Evolutionary conservation across 2,113 vertebrate species (phyloP), one percentile per base, ranked within the genome.

Genomic region (Tetrao urogallus): DNA sequence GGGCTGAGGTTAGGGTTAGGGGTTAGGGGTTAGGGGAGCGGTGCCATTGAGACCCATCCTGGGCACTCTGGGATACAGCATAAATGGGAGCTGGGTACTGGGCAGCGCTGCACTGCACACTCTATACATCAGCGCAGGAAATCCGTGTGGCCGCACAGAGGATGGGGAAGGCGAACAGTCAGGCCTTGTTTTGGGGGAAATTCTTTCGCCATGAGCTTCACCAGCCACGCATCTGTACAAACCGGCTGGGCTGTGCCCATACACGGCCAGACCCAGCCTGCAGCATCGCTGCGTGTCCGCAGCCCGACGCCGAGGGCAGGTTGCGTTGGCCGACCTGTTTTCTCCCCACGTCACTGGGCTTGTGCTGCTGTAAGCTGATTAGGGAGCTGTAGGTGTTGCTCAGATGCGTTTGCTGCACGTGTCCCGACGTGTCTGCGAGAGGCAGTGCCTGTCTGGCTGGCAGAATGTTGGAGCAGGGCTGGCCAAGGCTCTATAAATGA

Each of bases 401-500:
- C 64, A 27, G 9, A 30, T 0, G 9, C 60, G 6, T 58, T 76
- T 4, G 20, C 82, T 19, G 16, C 5, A 16, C 47, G 17, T 57
- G 76, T 88, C 65, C 69, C 2, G 6, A 25, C 56, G 16, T 2
- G 40, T 27, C 42, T 28, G 38, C 57, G 2, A 0, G 0, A 66
- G 2, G 13, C 21, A 50, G 43, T 7, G 72, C 64, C 82, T 7
- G 52, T 64, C 92, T 86, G 84, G 77, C 65, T 13, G 1, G 81
- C 71, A 60, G 73, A 40, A 67, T 10, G 82, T 6, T 11, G 9
- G 52, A 87, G 73, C 13, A 0, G 38, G 1, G 11, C 76, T 40
- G 43, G 80, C 88, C 92, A 34, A 91, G 48, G 13, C 90, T 79
- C 88, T 75, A 70, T 76, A 80, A 93, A 94, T 88, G 38, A 74